Conservation (phyloP, 2,888 invertebrate species). For the Lomographa bimaculata region DNA sequence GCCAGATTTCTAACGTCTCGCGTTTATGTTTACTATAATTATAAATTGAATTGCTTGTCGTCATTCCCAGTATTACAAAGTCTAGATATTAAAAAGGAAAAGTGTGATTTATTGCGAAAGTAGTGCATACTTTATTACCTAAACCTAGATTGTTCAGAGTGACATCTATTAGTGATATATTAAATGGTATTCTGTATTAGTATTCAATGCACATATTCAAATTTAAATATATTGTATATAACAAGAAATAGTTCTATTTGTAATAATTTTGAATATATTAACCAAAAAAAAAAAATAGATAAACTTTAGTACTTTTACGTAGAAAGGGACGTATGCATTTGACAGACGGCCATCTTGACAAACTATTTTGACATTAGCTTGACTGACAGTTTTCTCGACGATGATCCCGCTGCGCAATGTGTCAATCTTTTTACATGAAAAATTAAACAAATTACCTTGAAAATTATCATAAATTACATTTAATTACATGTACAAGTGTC, state of each 20-base stretch:
- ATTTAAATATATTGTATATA: no score
- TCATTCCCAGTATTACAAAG: constrained; percentile 4
- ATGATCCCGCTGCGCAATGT: background rate
- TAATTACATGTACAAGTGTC: background rate
- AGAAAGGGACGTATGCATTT: background rate
- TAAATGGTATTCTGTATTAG: no score
- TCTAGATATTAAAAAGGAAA: constrained; percentile 13
- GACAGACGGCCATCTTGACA: constrained; percentile 2
- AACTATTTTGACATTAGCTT: no score
- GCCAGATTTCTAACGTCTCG: constrained; percentile 13
- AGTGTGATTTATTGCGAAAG: constrained; percentile 15
- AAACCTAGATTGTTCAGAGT: background rate
- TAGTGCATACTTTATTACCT: background rate
- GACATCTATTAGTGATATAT: constrained; percentile 12
- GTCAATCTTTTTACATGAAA: constrained; percentile 2
- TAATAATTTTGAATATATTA: no score
- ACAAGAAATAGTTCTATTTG: no score
- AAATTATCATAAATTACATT: background rate
- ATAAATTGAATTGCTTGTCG: constrained; percentile 7
- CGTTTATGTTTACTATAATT: constrained; percentile 8
- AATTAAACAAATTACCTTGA: background rate
- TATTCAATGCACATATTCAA: no score
- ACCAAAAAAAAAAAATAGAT: no score
- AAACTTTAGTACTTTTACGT: no score
- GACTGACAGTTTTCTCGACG: background rate